phyloP scores from a whole-genome alignment of 2,888 invertebrate genomes.

The Hartigia nigra region DNA sequence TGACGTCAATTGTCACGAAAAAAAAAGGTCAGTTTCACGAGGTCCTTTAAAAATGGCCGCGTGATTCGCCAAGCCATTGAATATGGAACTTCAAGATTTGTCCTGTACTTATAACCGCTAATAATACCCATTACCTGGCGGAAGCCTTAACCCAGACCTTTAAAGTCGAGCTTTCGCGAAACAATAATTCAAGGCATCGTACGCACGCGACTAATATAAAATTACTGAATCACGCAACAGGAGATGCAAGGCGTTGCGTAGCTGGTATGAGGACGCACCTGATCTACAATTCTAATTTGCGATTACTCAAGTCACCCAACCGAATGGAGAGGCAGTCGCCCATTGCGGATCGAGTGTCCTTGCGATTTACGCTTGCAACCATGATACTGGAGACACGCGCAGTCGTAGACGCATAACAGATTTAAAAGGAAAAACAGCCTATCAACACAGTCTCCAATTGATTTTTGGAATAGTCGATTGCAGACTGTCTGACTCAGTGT shows the following conservation, averaged over 20 bases:
- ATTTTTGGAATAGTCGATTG: not conserved
- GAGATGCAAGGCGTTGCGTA: not conserved
- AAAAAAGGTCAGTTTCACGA: not conserved
- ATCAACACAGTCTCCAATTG: not conserved
- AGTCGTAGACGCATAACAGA: not conserved
- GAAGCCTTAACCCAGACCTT: not conserved
- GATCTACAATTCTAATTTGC: not conserved
- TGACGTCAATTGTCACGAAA: not conserved
- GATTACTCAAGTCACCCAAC: not conserved
- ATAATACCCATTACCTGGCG: not conserved
- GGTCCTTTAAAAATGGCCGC: not conserved
- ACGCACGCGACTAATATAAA: not conserved
- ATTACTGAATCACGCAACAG: not conserved
- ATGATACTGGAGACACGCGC: not conserved
- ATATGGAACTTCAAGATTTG: not conserved
- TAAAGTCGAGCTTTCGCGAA: not conserved
- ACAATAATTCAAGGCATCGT: not conserved
- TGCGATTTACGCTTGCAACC: not conserved
- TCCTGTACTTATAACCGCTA: not conserved
- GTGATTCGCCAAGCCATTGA: not conserved
- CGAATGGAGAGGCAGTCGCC: not conserved
- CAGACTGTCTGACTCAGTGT: not conserved
- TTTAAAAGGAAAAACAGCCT: not conserved
- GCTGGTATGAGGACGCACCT: not conserved
- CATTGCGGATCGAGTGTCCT: not conserved